Evolutionary conservation across 2,888 invertebrate species (phyloP).

Genomic region (Oscheius sp.): DNA sequence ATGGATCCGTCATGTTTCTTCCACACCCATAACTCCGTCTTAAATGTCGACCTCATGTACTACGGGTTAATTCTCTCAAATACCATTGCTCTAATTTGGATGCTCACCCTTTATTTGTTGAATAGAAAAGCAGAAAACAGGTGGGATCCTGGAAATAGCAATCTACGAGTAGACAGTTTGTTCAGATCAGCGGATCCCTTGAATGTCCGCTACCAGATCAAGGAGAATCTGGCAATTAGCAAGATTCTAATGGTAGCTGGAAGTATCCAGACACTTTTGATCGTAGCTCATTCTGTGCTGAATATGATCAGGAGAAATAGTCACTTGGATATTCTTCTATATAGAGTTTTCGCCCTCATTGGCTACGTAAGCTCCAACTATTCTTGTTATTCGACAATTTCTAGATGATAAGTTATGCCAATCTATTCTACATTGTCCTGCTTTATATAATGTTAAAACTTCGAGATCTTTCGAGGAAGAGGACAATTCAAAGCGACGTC

Average conservation of each 20-base stretch:
- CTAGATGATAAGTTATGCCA: slow-evolving; percentile 16
- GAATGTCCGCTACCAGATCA: background rate
- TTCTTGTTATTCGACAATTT: background rate
- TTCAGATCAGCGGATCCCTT: background rate
- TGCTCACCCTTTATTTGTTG: background rate
- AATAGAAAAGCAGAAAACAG: slow-evolving; percentile 5
- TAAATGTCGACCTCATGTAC: background rate
- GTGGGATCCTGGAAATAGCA: background rate
- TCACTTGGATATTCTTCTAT: background rate
- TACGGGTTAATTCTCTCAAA: background rate
- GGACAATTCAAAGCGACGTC: background rate
- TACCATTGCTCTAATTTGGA: background rate
- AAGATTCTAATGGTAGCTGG: slow-evolving; percentile 1
- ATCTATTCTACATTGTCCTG: background rate
- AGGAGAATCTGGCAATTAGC: slow-evolving; percentile 6
- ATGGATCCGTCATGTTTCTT: background rate
- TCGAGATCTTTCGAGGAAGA: background rate
- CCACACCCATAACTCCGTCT: background rate
- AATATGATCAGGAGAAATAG: slow-evolving; percentile 11
- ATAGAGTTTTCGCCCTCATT: background rate
- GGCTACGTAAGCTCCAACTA: slow-evolving; percentile 5
- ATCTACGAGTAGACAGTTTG: background rate
- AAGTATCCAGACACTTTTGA: background rate
- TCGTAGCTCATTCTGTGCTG: background rate
- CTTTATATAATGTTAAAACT: background rate